Percentiles rank a stretch among this genome's conserved stretches.
phyloP scores from a whole-genome alignment of 92 coral and sea anemone species.

The Porites lobata region DNA sequence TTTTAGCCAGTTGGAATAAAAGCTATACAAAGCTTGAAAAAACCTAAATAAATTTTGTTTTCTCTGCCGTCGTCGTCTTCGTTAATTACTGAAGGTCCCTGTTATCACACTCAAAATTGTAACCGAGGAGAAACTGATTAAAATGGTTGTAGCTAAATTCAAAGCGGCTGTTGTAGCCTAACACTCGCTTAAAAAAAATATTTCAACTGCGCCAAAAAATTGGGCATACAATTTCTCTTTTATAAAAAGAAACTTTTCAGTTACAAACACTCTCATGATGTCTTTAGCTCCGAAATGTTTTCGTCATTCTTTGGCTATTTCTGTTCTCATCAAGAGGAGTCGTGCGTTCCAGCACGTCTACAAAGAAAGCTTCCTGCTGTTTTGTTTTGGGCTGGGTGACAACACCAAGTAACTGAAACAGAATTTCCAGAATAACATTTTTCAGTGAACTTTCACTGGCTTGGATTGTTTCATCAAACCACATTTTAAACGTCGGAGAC shows the following conservation, averaged over 20 bases:
- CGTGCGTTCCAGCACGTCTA: conserved; percentile 42
- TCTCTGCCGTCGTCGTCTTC: no score
- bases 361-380: conserved; percentile 43
- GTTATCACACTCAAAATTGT: no score
- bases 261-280: background rate
- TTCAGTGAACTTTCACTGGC: conserved; percentile 13
- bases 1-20: no score
- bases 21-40: no score
- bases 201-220: background rate
- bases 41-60: no score
- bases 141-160: no score
- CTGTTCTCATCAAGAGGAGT: conserved; percentile 32
- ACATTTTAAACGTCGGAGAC: conserved; percentile 32
- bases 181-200: no score
- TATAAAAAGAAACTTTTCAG: conserved; percentile 40
- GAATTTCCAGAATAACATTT: conserved; percentile 36
- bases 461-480: conserved; percentile 14
- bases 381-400: conserved; percentile 47
- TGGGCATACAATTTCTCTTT: conserved; percentile 40
- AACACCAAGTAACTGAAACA: conserved; percentile 38
- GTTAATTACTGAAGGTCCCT: no score
- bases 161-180: no score
- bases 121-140: no score
- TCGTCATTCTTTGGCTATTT: conserved; percentile 7
- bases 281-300: no score